Base-by-base conservation (phyloP, 2,888 invertebrate genomes). In the Choreutis nemorana region DNA sequence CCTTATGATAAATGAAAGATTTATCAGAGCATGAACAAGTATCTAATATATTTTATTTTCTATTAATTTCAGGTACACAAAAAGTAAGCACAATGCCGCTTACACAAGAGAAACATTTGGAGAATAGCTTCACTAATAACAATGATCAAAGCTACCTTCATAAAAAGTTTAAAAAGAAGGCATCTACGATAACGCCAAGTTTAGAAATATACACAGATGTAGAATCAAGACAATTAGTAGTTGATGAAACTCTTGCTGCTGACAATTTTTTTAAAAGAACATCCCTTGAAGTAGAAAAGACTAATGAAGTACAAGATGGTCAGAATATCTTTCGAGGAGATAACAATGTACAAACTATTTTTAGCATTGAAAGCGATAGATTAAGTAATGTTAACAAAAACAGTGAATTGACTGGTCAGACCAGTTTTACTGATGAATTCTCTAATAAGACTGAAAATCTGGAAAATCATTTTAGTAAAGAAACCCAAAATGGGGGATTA, bases 81-180 rank as follows among this genome's bases (percentile, higher is more conserved):
- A 45, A 61, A 58, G 68, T 67, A 64, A 64, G 55, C 48, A 73
- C 55, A 53, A 78, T 78, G 71, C 73, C 75, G 57, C 65, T 75
- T 33, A 75, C 78, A 37, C 75, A 75, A 52, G 78, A 79, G 51
- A 79, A 75, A 62, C 77, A 68, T 52, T 62, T 78, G 48, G 73
- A 78, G 45, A 62, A 59, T 41, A 73, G 66, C 44, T 70, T 79
- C 51, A 58, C 73, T 38, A 79, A 78, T 48, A 78, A 78, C 67
- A 82, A 82, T 71, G 86, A 86, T 55, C 83, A 83, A 55, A 90
- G 87, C 66, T 94, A 94, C 81, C 83, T 92, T 64, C 94, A 94
- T 70, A 94, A 94, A 72, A 94, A 94, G 70, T 94, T 94, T 73
- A 94, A 94, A 77, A 92, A 93, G 71, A 86, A 92, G 81, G 91